Conservation (phyloP, 1,140 invertebrate species). For the Drosophila kanapiae region DNA sequence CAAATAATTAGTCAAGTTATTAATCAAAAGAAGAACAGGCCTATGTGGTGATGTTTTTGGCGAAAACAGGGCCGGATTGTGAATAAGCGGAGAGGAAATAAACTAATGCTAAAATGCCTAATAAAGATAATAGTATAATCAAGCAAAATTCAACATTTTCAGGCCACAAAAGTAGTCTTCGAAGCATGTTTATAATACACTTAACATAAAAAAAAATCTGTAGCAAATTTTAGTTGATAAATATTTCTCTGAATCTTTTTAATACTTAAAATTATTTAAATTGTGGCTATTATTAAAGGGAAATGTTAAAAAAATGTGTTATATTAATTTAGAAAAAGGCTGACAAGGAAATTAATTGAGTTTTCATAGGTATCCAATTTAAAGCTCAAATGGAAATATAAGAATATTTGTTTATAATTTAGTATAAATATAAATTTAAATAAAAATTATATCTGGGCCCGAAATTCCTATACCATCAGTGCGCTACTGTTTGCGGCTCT, state of each 20-base stretch:
- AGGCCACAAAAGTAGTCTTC: neutral
- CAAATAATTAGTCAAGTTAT: constrained; percentile 33
- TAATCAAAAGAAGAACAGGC: constrained; percentile 62
- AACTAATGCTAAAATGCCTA: neutral
- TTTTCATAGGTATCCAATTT: too few relatives aligned
- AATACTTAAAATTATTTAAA: too few relatives aligned
- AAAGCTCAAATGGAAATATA: too few relatives aligned
- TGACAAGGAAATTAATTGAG: too few relatives aligned
- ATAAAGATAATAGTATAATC: neutral
- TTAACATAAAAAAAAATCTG: too few relatives aligned
- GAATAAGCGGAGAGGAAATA: neutral
- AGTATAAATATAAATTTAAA: neutral
- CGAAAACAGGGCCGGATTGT: neutral
- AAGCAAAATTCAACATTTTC: neutral
- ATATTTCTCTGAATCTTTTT: too few relatives aligned
- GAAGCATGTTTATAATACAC: too few relatives aligned
- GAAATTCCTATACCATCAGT: neutral
- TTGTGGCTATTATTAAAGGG: too few relatives aligned
- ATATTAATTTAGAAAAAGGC: too few relatives aligned
- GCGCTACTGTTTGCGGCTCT: constrained; percentile 7
- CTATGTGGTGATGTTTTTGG: constrained; percentile 39
- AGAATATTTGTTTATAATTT: neutral
- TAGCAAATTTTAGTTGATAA: too few relatives aligned
- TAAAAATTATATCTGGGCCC: neutral
- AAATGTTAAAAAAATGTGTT: too few relatives aligned